A percentile compares a stretch with the other conserved stretches of the same genome.
Evolutionary conservation across 1,140 invertebrate species (phyloP).

Genomic region (Aphidius ervi): DNA sequence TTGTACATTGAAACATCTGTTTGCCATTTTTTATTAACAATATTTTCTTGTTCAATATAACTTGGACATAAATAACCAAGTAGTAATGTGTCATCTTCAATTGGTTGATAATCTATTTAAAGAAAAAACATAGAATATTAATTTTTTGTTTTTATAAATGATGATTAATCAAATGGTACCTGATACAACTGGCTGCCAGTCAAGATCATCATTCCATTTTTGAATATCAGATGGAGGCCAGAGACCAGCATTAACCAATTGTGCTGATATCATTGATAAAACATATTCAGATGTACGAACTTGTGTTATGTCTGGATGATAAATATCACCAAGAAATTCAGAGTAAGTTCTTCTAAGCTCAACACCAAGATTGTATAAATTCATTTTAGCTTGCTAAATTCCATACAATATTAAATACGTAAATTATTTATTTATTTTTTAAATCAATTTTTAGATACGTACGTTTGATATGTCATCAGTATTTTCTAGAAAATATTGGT

Average conservation of each 20-base stretch:
- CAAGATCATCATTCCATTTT: conserved; percentile 45
- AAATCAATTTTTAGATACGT: conserved; percentile 15
- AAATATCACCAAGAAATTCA: conserved; percentile 33
- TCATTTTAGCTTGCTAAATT: conserved; percentile 31
- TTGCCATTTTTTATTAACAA: conserved; percentile 4
- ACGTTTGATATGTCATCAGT: conserved; percentile 35
- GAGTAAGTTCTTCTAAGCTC: conserved; percentile 38
- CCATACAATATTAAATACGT: neutral
- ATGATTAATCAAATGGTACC: conserved; percentile 25
- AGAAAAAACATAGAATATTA: neutral
- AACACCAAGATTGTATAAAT: conserved; percentile 38
- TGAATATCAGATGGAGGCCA: conserved; percentile 46
- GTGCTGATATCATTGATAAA: conserved; percentile 57
- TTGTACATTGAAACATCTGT: conserved; percentile 19
- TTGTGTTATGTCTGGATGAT: conserved; percentile 41
- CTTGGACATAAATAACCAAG: conserved; percentile 39
- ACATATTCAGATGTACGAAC: conserved; percentile 53
- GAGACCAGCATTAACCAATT: conserved; percentile 56
- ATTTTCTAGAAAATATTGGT: conserved; percentile 30
- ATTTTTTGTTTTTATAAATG: conserved; percentile 1
- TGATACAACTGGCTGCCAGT: conserved; percentile 59
- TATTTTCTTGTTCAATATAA: conserved; percentile 27
- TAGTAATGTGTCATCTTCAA: conserved; percentile 33
- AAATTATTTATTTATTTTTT: neutral
- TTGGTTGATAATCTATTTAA: conserved; percentile 32